A percentile compares a stretch with the other conserved stretches of the same genome.
Evolutionary conservation across 2,888 invertebrate species (phyloP).

Genomic region (Anodontia alba): DNA sequence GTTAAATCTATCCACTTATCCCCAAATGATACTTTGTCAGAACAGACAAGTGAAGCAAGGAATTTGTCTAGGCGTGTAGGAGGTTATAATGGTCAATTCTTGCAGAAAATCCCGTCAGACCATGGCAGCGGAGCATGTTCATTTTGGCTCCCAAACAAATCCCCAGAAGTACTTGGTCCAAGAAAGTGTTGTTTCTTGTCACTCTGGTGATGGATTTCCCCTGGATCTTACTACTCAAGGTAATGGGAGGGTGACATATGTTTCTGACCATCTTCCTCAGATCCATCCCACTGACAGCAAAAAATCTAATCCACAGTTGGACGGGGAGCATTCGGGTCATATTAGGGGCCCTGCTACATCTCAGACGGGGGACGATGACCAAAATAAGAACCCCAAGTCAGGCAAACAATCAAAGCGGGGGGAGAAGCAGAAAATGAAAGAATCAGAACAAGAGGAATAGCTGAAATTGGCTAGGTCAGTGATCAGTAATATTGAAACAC

Average conservation of each 20-base stretch:
- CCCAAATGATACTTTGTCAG: neutral
- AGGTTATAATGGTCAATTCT: no score
- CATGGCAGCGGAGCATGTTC: neutral
- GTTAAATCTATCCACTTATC: neutral
- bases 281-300: neutral
- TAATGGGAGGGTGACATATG: neutral
- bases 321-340: neutral
- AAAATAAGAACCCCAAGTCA: neutral
- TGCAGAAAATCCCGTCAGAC: neutral
- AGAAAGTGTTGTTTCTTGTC: no score
- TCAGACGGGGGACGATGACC: neutral
- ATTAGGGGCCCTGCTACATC: neutral
- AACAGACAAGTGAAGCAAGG: neutral
- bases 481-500: neutral
- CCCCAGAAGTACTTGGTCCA: neutral
- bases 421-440: neutral
- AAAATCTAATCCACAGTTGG: neutral
- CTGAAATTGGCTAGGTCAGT: neutral
- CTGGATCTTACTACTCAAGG: neutral
- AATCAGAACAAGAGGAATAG: neutral
- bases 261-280: neutral
- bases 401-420: neutral
- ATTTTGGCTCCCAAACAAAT: neutral
- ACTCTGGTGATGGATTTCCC: neutral
- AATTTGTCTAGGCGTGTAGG: neutral